Evolutionary conservation across 1,140 invertebrate genomes (phyloP).

Genomic region (Nautilus pompilius): DNA sequence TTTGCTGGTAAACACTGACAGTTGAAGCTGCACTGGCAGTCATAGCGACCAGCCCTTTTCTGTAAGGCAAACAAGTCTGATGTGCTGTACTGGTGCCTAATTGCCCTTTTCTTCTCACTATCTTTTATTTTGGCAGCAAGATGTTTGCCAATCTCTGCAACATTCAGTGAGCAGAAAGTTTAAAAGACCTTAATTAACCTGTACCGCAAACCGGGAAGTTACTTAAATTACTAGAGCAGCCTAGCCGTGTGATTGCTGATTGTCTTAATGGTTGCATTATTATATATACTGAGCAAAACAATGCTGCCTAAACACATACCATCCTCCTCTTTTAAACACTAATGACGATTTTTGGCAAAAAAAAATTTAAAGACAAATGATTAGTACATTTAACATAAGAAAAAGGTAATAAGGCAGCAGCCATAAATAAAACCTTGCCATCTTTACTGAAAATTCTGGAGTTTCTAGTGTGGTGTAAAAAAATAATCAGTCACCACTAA

Average conservation of each 20-base stretch:
- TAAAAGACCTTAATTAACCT: not conserved
- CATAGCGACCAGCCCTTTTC: constrained; percentile 16
- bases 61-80: constrained; percentile 18
- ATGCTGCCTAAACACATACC: not conserved
- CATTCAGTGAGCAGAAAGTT: not conserved
- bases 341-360: too few relatives aligned
- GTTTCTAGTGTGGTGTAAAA: too few relatives aligned
- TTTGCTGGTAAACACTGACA: constrained; percentile 4
- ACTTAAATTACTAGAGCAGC: not conserved
- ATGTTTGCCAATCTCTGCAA: constrained; percentile 13
- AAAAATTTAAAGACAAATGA: too few relatives aligned
- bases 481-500: too few relatives aligned
- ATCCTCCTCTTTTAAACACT: too few relatives aligned
- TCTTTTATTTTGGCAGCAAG: constrained; percentile 18
- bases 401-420: too few relatives aligned
- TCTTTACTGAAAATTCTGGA: too few relatives aligned
- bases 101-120: constrained; percentile 13
- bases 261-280: not conserved
- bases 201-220: not conserved
- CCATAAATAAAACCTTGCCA: too few relatives aligned
- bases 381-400: too few relatives aligned
- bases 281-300: not conserved
- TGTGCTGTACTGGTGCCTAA: constrained; percentile 3
- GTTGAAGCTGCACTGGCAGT: constrained; percentile 8
- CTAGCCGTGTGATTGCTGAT: not conserved